Percentiles rank a stretch among this genome's conserved stretches.
phyloP scores from a whole-genome alignment of 2,113 vertebrate species.

The Psophia crepitans region DNA sequence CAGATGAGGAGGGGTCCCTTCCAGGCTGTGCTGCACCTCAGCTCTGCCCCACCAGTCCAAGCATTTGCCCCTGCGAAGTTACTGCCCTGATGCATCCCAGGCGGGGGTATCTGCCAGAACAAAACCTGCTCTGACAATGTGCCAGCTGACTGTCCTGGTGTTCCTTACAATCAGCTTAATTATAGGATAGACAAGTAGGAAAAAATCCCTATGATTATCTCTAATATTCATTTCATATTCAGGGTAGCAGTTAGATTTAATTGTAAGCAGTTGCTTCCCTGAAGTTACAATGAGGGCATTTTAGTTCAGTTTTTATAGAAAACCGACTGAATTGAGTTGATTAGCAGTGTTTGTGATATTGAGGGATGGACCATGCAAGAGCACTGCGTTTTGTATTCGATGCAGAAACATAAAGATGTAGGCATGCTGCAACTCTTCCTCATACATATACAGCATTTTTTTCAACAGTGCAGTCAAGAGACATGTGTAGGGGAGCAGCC shows the following conservation, averaged over 20 bases:
- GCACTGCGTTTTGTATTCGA: slow-evolving; percentile 44
- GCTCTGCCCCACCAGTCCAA: not conserved
- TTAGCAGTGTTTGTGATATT: slow-evolving; percentile 60
- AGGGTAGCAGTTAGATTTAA: slow-evolving; percentile 66
- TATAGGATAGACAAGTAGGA: slow-evolving; percentile 53
- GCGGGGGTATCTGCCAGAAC: not conserved
- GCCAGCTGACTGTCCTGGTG: slow-evolving; percentile 16
- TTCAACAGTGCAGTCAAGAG: not conserved
- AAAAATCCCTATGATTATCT: slow-evolving; percentile 62
- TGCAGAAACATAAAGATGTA: slow-evolving; percentile 17
- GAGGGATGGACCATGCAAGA: not conserved
- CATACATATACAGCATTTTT: not conserved
- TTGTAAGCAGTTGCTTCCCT: slow-evolving; percentile 62
- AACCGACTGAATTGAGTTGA: slow-evolving; percentile 63
- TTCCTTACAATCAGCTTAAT: slow-evolving; percentile 68
- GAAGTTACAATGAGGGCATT: slow-evolving; percentile 64
- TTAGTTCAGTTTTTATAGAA: slow-evolving; percentile 62
- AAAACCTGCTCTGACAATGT: slow-evolving; percentile 4
- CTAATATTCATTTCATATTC: slow-evolving; percentile 65
- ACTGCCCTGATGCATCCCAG: not conserved
- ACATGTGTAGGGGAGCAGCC: not conserved
- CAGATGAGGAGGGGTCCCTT: not conserved
- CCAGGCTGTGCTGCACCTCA: not conserved
- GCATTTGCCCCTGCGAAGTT: not conserved
- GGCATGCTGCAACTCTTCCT: not conserved